A percentile compares a stretch with the other conserved stretches of the same genome.
phyloP scores from a whole-genome alignment of 2,797 vertebrate genomes.

The Xiphophorus birchmanni region DNA sequence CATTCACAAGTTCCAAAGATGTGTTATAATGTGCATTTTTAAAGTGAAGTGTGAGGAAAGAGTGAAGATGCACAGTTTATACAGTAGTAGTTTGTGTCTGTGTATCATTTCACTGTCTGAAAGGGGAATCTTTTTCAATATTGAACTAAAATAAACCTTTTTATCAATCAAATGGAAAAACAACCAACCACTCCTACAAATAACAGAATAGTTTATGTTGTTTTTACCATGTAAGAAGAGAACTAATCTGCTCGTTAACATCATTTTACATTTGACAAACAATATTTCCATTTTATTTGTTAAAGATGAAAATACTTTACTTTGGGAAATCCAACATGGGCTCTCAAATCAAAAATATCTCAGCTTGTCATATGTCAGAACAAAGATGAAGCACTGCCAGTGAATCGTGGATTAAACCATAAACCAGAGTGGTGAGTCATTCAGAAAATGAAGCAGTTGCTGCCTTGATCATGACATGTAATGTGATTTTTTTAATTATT shows the following conservation, averaged over 20 bases:
- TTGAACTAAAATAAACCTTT: background rate
- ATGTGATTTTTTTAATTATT: background rate
- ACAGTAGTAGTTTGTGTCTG: background rate
- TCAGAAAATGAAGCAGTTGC: background rate
- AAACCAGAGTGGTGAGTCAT: background rate
- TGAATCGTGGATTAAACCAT: background rate
- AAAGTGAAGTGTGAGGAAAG: conserved; percentile 20
- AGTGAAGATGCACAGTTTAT: conserved; percentile 1
- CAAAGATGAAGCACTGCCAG: background rate
- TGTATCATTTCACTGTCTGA: background rate
- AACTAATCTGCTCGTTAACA: background rate
- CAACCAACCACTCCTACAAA: background rate
- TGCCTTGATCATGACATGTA: background rate
- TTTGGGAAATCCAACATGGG: background rate
- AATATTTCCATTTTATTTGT: background rate
- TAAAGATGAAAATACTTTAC: no score
- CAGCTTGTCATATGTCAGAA: background rate
- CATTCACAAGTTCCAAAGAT: conserved; percentile 50
- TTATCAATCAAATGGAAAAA: background rate
- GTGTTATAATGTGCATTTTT: conserved; percentile 40
- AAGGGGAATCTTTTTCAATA: background rate
- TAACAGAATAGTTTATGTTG: background rate
- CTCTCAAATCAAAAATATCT: background rate
- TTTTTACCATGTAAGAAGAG: background rate
- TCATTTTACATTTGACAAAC: background rate